Conservation (phyloP, 2,113 vertebrate genomes). For the Bagarius yarrelli region DNA sequence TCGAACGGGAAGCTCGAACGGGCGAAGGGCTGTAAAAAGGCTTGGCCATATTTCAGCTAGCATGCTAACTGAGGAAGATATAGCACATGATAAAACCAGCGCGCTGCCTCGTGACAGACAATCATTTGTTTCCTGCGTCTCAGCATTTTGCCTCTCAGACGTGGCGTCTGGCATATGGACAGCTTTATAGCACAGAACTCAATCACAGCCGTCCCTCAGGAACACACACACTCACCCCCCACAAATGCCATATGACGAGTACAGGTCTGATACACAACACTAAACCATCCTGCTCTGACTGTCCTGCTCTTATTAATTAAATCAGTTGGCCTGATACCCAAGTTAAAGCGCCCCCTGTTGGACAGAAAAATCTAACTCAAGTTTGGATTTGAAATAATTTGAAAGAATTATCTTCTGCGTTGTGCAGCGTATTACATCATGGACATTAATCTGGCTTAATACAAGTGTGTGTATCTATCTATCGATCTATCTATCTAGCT, state of each 20-base stretch:
- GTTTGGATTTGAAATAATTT: neutral
- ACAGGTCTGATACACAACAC: conserved; percentile 44
- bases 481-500: too few species aligned
- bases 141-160: conserved; percentile 68
- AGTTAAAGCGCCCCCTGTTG: conserved; percentile 62
- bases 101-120: conserved; percentile 68
- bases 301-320: conserved; percentile 65
- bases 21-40: conserved; percentile 12
- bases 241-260: neutral
- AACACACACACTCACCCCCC: conserved; percentile 39
- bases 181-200: conserved; percentile 71
- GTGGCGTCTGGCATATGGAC: conserved; percentile 72
- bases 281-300: conserved; percentile 62
- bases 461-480: neutral
- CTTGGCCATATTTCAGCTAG: conserved; percentile 33
- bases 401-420: neutral
- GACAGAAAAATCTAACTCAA: conserved; percentile 38
- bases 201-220: conserved; percentile 67
- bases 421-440: neutral
- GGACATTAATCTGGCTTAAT: neutral
- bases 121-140: conserved; percentile 67
- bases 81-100: conserved; percentile 38
- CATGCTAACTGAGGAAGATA: conserved; percentile 42
- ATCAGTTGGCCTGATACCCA: conserved; percentile 56
- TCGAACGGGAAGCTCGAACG: neutral